Base-by-base conservation (phyloP, 2,888 invertebrate genomes). In the Dasysyrphus tricinctus region DNA sequence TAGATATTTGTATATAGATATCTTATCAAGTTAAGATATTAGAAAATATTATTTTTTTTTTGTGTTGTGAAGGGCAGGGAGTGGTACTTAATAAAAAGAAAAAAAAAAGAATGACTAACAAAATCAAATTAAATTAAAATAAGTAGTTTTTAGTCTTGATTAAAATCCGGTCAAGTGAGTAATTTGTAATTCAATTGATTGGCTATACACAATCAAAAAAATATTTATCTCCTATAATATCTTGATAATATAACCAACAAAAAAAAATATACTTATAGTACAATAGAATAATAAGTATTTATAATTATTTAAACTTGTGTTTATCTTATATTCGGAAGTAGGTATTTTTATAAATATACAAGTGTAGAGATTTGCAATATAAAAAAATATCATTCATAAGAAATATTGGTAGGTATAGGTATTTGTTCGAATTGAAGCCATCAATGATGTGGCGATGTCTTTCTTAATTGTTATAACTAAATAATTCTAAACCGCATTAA, bases 151-250 rank as follows among this genome's bases (percentile, higher is more conserved):
- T 69, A 12, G 12, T 24, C 42, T 39, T 67, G 42, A 59, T 32
- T 34, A 54, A 54, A 65, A 67, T 67, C 67, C 67, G 67, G 67
- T 67, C 67, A 49, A 67, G 67, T 67, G 5, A 67, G 67, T 67
- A 49, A 67, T 49, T 67, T 67, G 49, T 49, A 37, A 67, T 19
- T 67, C 16, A 67, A 14, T 49, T 65, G n/a, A 44, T 47, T 39
- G 7, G 19, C 19, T 3, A 57, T 19, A 16, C 7, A 57, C 4
- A 11, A 2, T 6, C 29, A n/a, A 37, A 34, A 19, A 61, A 19
- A 59, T 5, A 19, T 24, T 24, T 8, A 57, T 4, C 19, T 3
- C 4, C 11, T 16, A 5, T 51, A 2, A 19, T 0, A 4, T 12
- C 4, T 24, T 24, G 24, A 3, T 5, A 11, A 11, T 19, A 51